Evolutionary conservation across 2,797 vertebrate genomes (phyloP).

Genomic region (Propithecus perrieri): DNA sequence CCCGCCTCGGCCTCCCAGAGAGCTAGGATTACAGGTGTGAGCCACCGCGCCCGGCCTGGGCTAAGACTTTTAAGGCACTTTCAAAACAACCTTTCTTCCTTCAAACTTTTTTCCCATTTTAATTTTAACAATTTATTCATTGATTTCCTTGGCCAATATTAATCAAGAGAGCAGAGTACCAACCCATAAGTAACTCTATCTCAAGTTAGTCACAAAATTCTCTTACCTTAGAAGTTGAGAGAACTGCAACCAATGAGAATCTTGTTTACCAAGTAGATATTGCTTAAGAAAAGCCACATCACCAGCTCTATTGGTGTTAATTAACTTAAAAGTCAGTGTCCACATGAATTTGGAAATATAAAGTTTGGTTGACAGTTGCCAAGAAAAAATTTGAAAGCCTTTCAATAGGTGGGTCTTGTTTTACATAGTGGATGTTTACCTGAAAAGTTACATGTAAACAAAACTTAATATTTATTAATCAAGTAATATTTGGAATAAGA

Average conservation of each 20-base stretch:
- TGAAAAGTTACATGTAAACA: not conserved
- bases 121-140: constrained; percentile 52
- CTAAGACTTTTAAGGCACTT: not conserved
- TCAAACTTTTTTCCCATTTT: not conserved
- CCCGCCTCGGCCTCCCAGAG: no score
- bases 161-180: not conserved
- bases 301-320: not conserved
- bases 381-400: not conserved
- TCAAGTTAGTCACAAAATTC: not conserved
- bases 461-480: not conserved
- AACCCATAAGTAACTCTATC: constrained; percentile 3
- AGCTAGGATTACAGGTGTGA: no score
- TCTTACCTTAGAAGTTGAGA: not conserved
- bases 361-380: not conserved
- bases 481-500: not conserved
- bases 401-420: not conserved
- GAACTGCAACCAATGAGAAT: not conserved
- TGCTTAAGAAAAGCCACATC: not conserved
- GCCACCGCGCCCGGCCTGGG: not conserved
- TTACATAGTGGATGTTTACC: not conserved
- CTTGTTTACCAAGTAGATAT: not conserved
- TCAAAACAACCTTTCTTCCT: constrained; percentile 27
- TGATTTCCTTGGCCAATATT: constrained; percentile 42
- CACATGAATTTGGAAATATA: not conserved
- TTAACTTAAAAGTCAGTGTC: not conserved